Evolutionary conservation across 2,113 vertebrate species (phyloP), one percentile per base, ranked within the genome.

Genomic region (Mugil cephalus): DNA sequence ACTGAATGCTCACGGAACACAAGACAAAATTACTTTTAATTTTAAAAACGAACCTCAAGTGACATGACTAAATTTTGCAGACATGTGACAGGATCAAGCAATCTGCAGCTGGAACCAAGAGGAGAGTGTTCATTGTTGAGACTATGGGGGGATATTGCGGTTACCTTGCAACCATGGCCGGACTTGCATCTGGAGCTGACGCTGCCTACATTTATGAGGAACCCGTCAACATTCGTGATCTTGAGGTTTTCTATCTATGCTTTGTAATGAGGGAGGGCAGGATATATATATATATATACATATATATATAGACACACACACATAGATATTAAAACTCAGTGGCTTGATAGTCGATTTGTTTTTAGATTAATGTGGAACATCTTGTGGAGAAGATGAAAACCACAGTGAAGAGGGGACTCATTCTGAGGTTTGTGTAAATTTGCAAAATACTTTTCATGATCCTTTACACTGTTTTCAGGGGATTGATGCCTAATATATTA

Each of bases 61-160:
- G 24, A 30, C 24, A 30, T 5, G 12, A n/a, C 12, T 30, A 19
- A 9, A 13, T 43, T 38, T 74, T 55, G 55, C 80, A 97, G 95
- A 97, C 96, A 1, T 96, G 96, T 6, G 97, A 99, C 87, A 94
- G 95, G 69, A 97, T 99, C 88, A 99, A 99, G 87, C 97, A 98
- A 84, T 98, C 97, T 0, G 95, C 97, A 0, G 96, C 96, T 0
- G 97, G 97, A 42, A 98, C 97, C 70, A 99, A 99, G 72, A 95
- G 97, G 13, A 95, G 97, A 0, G 97, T 98, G 65, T 99, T 99
- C 74, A 96, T 99, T 83, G 94, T 99, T 0, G 97, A 99, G 91
- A 99, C 97, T 0, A 98, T 98, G 97, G 97, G 97, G 0, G 97
- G 97, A 73, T 96, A 95, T 88, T 98, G 97, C 0, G 97, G 97